Evolutionary conservation across 2,113 vertebrate genomes (phyloP).

Genomic region (Glaucidium brasilianum): DNA sequence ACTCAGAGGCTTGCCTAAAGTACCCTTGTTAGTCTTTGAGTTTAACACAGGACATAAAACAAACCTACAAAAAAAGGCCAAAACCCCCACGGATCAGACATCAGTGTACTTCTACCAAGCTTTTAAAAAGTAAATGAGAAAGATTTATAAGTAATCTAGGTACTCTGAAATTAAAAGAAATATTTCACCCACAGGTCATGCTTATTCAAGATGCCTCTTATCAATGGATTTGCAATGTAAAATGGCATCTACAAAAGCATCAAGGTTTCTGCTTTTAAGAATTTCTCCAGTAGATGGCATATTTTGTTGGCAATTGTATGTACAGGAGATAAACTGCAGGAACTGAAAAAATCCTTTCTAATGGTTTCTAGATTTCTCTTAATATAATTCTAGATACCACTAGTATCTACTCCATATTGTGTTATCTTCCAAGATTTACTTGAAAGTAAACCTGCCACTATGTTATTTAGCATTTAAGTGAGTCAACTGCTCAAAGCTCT

Average conservation of each 20-base stretch:
- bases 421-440: neutral
- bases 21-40: neutral
- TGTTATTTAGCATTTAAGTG: neutral
- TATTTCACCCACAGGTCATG: neutral
- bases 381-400: neutral
- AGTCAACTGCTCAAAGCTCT: neutral
- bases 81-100: neutral
- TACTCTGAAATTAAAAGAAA: neutral
- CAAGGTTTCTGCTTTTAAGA: neutral
- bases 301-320: neutral
- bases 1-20: neutral
- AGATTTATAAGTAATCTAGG: neutral
- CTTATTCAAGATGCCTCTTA: neutral
- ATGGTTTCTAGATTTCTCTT: neutral
- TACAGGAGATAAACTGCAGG: neutral
- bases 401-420: neutral
- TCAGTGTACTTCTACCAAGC: neutral
- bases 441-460: neutral
- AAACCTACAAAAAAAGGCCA: neutral
- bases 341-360: neutral
- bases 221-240: neutral
- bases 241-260: neutral
- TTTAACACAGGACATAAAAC: neutral
- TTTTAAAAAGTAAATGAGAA: neutral
- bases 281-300: conserved; percentile 45